A percentile compares a stretch with the other conserved stretches of the same genome.
phyloP scores from a whole-genome alignment of 1,140 invertebrate genomes.

The Myzus persicae region DNA sequence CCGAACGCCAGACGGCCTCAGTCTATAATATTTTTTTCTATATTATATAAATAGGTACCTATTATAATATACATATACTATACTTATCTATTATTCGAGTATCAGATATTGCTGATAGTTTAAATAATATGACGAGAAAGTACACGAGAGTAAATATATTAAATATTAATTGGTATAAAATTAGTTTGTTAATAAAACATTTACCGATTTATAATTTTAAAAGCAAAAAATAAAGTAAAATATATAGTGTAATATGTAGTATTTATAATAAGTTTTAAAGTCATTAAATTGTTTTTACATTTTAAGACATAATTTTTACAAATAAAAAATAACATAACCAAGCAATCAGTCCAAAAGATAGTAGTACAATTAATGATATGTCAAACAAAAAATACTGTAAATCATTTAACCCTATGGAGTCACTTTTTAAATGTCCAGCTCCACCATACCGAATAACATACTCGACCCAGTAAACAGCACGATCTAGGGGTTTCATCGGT shows the following conservation, averaged over 20 bases:
- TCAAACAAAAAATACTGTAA: slow-evolving; percentile 62
- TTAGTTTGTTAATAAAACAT: neutral
- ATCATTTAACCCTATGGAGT: slow-evolving; percentile 61
- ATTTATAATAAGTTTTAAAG: neutral
- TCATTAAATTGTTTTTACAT: neutral
- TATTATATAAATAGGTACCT: too few relatives aligned
- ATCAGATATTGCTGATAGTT: neutral
- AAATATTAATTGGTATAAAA: neutral
- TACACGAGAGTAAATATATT: neutral
- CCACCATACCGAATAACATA: slow-evolving; percentile 69
- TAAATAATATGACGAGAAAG: neutral
- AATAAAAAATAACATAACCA: neutral
- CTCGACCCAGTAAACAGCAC: slow-evolving; percentile 69
- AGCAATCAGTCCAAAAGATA: neutral
- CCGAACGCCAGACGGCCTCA: too few relatives aligned
- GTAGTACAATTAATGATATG: neutral
- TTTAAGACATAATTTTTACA: neutral
- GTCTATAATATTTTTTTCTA: too few relatives aligned
- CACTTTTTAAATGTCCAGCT: slow-evolving; percentile 61
- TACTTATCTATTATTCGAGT: neutral
- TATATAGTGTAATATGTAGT: too few relatives aligned
- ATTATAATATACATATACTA: too few relatives aligned
- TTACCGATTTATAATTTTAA: neutral
- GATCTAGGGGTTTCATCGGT: slow-evolving; percentile 64
- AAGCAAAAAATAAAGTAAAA: too few relatives aligned